Base-by-base conservation (phyloP, 1,140 invertebrate genomes). In the Maniola jurtina region DNA sequence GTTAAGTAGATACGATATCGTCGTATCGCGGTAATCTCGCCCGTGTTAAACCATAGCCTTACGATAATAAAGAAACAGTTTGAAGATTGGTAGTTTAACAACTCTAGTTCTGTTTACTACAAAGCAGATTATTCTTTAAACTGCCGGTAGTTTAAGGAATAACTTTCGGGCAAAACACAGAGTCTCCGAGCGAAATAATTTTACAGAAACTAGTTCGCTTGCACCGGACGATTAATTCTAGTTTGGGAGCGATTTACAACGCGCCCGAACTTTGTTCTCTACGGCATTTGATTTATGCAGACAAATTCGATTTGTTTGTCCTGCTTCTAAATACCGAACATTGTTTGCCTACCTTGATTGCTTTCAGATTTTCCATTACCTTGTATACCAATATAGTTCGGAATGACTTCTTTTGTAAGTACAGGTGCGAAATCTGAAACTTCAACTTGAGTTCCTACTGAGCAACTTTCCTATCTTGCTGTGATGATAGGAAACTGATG, bases 201-300 rank as follows among this genome's bases (percentile, higher is more conserved):
- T 64, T 64, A 64, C 61, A 68, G 81, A 78, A 84, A 86, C 78
- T 84, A 86, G 80, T 81, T 79, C 71, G 75, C 76, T 82, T 76
- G 75, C 69, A 62, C 57, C 68, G 75, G 73, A 77, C 79, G 82
- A 83, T 86, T 86, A 83, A 83, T 84, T 78, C 81, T 77, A 75
- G 77, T 83, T 83, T 73, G 68, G 70, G 68, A 72, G 73, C 75
- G 76, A 81, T 84, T 83, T 81, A 77, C 73, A 75, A 70, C 67
- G 70, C 66, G 70, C 64, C 60, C 70, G 61, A 82, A 82, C 78
- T 84, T 82, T 75, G 73, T 72, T 73, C 74, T 70, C 66, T 73
- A 62, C 64, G 71, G 57, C 71, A 71, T 75, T 77, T 85, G 83
- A 85, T 85, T 85, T 83, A 81, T 82, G 74, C 61, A 75, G 64